phyloP scores from a whole-genome alignment of 2,797 vertebrate species.

The Urocyon cinereoargenteus region DNA sequence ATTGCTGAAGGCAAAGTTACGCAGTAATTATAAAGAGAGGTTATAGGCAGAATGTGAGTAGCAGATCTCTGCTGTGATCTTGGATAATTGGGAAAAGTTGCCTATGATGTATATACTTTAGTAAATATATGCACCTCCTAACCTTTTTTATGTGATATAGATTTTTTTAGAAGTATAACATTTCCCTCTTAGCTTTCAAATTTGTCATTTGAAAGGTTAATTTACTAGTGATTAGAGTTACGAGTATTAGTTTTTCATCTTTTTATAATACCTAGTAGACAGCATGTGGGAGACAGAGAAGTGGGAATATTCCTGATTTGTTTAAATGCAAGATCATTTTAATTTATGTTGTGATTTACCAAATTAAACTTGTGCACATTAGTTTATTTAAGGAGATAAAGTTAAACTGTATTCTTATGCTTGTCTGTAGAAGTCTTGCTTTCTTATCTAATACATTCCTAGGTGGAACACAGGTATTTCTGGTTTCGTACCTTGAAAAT shows the following conservation, averaged over 20 bases:
- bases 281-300: neutral
- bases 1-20: neutral
- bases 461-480: constrained; percentile 19
- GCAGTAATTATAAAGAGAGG: neutral
- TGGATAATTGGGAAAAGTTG: neutral
- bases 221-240: neutral
- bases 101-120: neutral
- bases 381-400: constrained; percentile 8
- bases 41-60: neutral
- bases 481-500: constrained; percentile 10
- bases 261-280: neutral
- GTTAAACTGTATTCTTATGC: neutral
- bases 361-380: neutral
- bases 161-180: neutral
- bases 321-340: constrained; percentile 2
- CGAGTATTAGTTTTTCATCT: neutral
- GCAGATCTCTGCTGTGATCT: neutral
- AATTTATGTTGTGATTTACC: neutral
- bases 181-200: neutral
- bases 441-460: neutral
- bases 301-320: neutral
- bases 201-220: neutral
- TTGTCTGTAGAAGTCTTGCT: neutral
- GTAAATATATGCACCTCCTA: neutral
- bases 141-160: neutral